Evolutionary conservation across 2,797 vertebrate genomes (phyloP).

Genomic region (Adrianichthys oophorus): DNA sequence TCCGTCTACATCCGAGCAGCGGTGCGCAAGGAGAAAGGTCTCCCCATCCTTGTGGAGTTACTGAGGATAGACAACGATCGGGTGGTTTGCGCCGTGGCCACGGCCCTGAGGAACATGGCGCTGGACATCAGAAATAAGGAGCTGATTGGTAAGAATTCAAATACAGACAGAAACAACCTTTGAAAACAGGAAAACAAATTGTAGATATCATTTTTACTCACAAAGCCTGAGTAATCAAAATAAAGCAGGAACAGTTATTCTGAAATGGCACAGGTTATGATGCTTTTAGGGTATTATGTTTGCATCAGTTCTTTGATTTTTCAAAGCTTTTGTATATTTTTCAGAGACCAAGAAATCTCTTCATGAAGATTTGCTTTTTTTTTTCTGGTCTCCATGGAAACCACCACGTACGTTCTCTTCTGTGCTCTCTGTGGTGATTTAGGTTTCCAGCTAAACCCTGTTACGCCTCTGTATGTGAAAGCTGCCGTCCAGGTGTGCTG

Average conservation of each 20-base stretch:
- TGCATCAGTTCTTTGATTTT: too few relatives aligned
- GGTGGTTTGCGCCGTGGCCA: slow-evolving; percentile 96
- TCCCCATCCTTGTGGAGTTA: slow-evolving; percentile 95
- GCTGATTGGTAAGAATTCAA: slow-evolving; percentile 86
- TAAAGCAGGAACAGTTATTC: too few relatives aligned
- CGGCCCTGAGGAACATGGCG: slow-evolving; percentile 97
- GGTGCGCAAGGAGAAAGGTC: slow-evolving; percentile 96
- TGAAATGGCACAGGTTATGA: too few relatives aligned
- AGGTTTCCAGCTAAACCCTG: slow-evolving; percentile 34
- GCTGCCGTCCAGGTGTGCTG: slow-evolving; percentile 12
- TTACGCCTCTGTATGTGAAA: slow-evolving; percentile 16
- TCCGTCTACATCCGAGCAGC: slow-evolving; percentile 96
- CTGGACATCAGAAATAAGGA: slow-evolving; percentile 98
- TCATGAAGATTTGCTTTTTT: slow-evolving; percentile 46
- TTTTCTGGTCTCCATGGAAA: slow-evolving; percentile 76
- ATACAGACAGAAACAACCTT: background rate
- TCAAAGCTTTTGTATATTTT: slow-evolving; percentile 9
- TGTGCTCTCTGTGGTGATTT: slow-evolving; percentile 35
- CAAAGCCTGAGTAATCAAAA: too few relatives aligned
- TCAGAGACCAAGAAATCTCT: slow-evolving; percentile 55
- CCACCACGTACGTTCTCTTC: slow-evolving; percentile 49
- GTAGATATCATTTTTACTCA: too few relatives aligned
- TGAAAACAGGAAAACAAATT: too few relatives aligned
- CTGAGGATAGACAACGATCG: slow-evolving; percentile 98
- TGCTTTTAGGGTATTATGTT: too few relatives aligned